Evolutionary conservation across 2,797 vertebrate genomes (phyloP).

Genomic region (Pithecia hirsuta): DNA sequence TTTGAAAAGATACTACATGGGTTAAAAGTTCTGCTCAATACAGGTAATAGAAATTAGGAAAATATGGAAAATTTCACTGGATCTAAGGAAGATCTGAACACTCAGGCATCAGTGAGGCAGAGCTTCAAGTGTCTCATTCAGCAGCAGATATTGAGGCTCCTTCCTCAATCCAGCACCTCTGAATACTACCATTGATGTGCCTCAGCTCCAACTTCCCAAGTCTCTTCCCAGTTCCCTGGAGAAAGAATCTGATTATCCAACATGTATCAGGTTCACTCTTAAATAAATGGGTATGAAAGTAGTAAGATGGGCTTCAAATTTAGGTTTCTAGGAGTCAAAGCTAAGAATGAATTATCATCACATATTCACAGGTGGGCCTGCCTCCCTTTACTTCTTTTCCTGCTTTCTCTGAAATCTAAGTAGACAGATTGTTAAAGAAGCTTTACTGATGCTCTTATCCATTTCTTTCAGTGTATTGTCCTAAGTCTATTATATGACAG

Average conservation of each 20-base stretch:
- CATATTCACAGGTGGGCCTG: neutral
- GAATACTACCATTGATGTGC: accelerated
- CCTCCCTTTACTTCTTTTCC: neutral
- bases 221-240: neutral
- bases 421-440: neutral
- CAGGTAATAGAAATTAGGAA: neutral
- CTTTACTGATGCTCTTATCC: neutral
- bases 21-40: neutral
- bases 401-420: neutral
- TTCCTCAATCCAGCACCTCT: neutral
- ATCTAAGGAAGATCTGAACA: neutral
- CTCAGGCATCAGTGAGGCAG: neutral
- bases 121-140: neutral
- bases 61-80: neutral
- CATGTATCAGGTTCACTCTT: neutral
- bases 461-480: neutral
- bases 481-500: neutral
- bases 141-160: neutral
- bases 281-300: neutral
- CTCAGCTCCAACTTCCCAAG: accelerated
- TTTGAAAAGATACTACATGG: neutral
- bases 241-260: neutral
- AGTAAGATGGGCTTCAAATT: neutral
- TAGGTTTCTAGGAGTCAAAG: neutral
- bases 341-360: neutral